Base-by-base conservation (phyloP, 2,113 vertebrate genomes). In the Cottus gobio region DNA sequence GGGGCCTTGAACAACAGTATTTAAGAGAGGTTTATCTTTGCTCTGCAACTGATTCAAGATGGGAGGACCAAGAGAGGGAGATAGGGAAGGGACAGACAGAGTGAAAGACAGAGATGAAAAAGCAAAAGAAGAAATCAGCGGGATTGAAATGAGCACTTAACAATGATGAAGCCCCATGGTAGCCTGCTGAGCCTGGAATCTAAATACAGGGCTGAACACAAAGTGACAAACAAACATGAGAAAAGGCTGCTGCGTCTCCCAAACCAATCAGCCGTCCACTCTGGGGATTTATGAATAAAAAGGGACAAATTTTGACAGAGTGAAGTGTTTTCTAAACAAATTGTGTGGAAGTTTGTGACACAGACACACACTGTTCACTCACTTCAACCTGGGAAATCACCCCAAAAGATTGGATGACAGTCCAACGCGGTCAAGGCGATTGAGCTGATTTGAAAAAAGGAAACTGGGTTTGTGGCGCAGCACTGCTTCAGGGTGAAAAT, bases 141-240 rank as follows among this genome's bases (percentile, higher is more conserved):
- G 84, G 85, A 91, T 67, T 87, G 89, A 87, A 93, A 92, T 90
- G 93, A 93, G 91, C 91, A 92, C 93, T 94, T 94, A 94, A 91
- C 93, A 91, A 85, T 94, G 92, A 94, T 92, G 90, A 92, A 90
- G 88, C 87, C 89, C 89, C 88, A 50, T 66, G 81, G 85, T 52
- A 80, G 88, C 88, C 88, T 72, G 90, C 93, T 91, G 92, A 91
- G 91, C 54, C 82, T 85, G 86, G 85, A 87, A 79, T 91, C 90
- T 92, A 91, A 92, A 92, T 86, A 80, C 42, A 2, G 65, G 72
- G 64, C 86, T 87, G 85, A 83, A 91, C 83, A 93, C 90, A 93
- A 86, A 91, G 87, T 82, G 85, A 88, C 88, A 91, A 90, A 93
- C 83, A 86, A 90, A 86, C 83, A 87, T 36, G 79, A 85, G 79